These are phyloP conservation scores for Sphaeramia orbicularis DNA, from an alignment of 2,797 vertebrate species.

Conservation along the genomic window DNA sequence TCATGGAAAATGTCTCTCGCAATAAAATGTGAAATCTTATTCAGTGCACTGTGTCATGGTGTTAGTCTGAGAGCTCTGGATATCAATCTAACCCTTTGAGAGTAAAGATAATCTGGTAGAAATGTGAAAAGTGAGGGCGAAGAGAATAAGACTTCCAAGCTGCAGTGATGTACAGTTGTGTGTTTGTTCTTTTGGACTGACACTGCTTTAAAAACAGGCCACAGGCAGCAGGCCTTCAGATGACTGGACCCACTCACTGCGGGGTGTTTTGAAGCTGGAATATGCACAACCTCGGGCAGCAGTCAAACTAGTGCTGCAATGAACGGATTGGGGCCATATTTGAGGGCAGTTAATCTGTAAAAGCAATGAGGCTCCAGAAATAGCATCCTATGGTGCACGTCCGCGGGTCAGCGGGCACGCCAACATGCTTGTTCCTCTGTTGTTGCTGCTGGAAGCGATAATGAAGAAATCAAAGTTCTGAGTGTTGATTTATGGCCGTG, in stretches of 20 bases:
- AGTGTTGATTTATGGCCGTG: conserved; percentile 68
- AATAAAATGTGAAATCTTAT: conserved; percentile 36
- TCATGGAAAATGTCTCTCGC: conserved; percentile 42
- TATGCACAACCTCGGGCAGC: conserved; percentile 45
- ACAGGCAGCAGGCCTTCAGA: conserved; percentile 25
- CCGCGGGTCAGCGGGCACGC: conserved; percentile 47
- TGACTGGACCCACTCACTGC: conserved; percentile 26
- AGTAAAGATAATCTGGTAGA: conserved; percentile 6
- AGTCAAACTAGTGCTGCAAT: conserved; percentile 54
- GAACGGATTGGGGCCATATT: conserved; percentile 68
- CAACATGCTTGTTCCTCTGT: conserved; percentile 43
- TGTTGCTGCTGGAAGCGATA: conserved; percentile 49
- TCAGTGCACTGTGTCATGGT: conserved; percentile 17
- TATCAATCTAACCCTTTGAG: conserved; percentile 15
- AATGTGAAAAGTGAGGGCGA: conserved; percentile 13
- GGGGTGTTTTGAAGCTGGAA: conserved; percentile 43
- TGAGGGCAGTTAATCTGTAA: conserved; percentile 72
- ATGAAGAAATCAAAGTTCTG: conserved; percentile 70
- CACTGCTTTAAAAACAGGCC: conserved; percentile 27
- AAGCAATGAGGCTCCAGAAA: conserved; percentile 71
- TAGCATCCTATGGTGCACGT: conserved; percentile 58
- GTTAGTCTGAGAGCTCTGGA: conserved; percentile 17
- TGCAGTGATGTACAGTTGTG: conserved; percentile 9
- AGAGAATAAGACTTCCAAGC: conserved; percentile 10
- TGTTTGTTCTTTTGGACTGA: conserved; percentile 4